Conservation (phyloP, 2,888 invertebrate genomes). For the Himalopsyche tibetana region DNA sequence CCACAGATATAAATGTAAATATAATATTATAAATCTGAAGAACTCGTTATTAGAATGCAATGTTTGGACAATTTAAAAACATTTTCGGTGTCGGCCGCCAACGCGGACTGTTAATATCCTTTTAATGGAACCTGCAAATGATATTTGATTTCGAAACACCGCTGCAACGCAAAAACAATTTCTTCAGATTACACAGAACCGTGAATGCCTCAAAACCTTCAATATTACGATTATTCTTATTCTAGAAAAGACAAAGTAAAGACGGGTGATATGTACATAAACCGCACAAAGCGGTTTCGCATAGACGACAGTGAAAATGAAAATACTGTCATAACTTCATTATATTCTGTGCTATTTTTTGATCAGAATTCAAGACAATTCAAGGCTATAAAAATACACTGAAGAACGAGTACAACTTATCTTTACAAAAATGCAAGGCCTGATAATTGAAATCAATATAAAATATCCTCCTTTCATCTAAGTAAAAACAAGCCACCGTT, state of each 20-base stretch:
- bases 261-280: conserved; percentile 7
- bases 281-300: not conserved
- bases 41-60: not conserved
- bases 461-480: not conserved
- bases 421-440: not conserved
- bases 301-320: not conserved
- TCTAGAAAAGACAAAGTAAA: conserved; percentile 32
- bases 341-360: conserved; percentile 2
- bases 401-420: not conserved
- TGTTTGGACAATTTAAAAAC: too few relatives aligned
- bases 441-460: not conserved
- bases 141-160: too few relatives aligned
- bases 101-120: too few relatives aligned
- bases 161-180: conserved; percentile 4
- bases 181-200: conserved; percentile 8
- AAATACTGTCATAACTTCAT: not conserved
- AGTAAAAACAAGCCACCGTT: not conserved
- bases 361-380: not conserved
- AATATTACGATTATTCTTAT: conserved; percentile 34
- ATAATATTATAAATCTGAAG: not conserved
- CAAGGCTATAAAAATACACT: not conserved
- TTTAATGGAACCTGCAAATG: too few relatives aligned
- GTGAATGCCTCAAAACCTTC: conserved; percentile 13
- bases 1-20: conserved; percentile 11
- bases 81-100: too few relatives aligned